Conservation (phyloP, 2,797 vertebrate species). For the Arremon brunneinucha region DNA sequence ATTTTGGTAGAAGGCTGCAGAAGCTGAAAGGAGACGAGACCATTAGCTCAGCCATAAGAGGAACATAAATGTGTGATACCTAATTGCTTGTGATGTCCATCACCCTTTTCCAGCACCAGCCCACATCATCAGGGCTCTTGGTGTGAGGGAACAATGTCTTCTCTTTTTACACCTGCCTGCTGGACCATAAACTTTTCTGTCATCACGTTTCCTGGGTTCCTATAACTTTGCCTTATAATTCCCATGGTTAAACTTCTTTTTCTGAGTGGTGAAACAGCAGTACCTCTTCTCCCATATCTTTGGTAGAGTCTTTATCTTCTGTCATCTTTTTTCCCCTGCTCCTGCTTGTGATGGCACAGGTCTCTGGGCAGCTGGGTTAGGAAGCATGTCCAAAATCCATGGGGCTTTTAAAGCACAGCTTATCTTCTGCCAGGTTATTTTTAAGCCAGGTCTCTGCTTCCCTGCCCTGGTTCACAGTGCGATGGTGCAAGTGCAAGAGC, state of each 20-base stretch:
- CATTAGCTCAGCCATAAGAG: not conserved
- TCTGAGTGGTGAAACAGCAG: not conserved
- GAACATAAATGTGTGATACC: not conserved
- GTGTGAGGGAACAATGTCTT: not conserved
- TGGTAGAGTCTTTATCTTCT: not conserved
- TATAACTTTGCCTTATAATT: not conserved
- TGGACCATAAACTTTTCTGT: not conserved
- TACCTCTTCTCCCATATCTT: not conserved
- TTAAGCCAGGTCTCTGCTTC: not conserved
- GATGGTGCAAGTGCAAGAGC: not conserved
- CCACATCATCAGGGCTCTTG: not conserved
- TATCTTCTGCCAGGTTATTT: not conserved
- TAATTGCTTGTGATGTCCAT: not conserved
- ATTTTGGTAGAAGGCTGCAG: slow-evolving; percentile 25
- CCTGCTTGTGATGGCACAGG: not conserved
- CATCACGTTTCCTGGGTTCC: not conserved
- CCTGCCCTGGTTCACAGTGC: not conserved
- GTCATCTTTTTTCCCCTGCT: not conserved
- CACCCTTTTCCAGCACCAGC: not conserved
- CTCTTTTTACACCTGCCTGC: not conserved
- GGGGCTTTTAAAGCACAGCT: not conserved
- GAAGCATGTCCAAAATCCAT: rapidly evolving
- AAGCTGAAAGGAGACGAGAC: not conserved
- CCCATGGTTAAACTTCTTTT: not conserved
- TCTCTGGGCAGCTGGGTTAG: not conserved